These are phyloP conservation scores for Lochmaea crataegi DNA, from an alignment of 2,888 invertebrate genomes.

Conservation along the genomic window DNA sequence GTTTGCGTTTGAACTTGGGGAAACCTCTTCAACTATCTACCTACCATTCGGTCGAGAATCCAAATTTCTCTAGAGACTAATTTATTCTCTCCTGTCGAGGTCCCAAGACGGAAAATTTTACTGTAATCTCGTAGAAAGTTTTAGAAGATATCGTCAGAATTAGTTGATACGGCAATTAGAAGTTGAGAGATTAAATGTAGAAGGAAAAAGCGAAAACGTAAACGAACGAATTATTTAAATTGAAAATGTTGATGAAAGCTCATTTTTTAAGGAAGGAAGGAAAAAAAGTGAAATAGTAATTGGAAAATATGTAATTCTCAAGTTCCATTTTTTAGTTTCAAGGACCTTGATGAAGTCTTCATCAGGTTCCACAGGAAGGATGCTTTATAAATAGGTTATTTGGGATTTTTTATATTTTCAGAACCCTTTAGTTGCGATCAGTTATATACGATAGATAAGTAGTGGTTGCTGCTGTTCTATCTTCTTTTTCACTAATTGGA, in stretches of 20 bases:
- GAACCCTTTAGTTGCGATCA: too few species aligned
- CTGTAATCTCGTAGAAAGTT: constrained; percentile 18
- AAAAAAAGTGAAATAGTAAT: too few species aligned
- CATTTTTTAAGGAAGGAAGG: too few species aligned
- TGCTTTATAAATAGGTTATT: too few species aligned
- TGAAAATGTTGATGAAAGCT: not conserved
- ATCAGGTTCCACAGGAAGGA: too few species aligned
- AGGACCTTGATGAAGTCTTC: too few species aligned
- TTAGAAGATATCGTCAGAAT: constrained; percentile 16
- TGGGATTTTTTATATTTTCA: too few species aligned
- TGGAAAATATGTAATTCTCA: too few species aligned
- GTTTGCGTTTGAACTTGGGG: constrained; percentile 3
- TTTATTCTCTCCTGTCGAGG: constrained; percentile 5
- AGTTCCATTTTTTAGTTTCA: too few species aligned
- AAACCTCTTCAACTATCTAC: constrained; percentile 10
- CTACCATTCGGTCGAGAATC: constrained; percentile 4
- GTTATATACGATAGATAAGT: too few species aligned
- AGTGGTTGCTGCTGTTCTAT: too few species aligned
- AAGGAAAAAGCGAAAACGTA: not conserved
- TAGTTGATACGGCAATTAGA: constrained; percentile 1
- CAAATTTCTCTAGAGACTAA: constrained; percentile 19
- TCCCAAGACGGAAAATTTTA: constrained; percentile 6
- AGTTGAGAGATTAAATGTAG: not conserved
- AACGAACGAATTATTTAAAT: not conserved
- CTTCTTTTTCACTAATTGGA: too few species aligned